These are phyloP conservation scores for Coenobita brevimanus DNA, from an alignment of 1,140 invertebrate genomes.

Conservation along the genomic window DNA sequence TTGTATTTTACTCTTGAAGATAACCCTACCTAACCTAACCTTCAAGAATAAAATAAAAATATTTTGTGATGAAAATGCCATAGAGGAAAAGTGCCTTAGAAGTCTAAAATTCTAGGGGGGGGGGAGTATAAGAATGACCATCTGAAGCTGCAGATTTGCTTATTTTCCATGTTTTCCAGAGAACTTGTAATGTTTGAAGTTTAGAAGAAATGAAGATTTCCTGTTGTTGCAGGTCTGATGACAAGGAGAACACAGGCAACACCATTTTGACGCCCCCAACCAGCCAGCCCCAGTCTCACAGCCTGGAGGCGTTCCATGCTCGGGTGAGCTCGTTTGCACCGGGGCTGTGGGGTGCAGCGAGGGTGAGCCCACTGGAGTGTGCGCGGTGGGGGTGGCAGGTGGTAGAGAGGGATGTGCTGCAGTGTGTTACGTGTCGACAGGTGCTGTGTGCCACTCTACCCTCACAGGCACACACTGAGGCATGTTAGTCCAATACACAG, in stretches of 20 bases:
- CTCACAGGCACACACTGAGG: not conserved
- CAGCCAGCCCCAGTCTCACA: not conserved
- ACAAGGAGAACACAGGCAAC: not conserved
- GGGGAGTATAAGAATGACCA: no score
- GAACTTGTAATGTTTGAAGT: no score
- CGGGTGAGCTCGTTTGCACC: conserved; percentile 36
- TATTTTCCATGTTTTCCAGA: no score
- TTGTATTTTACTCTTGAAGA: no score
- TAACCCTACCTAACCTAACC: no score
- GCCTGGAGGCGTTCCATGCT: conserved; percentile 29
- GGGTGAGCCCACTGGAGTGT: conserved; percentile 48
- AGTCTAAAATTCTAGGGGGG: no score
- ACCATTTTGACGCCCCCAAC: not conserved
- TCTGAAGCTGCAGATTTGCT: no score
- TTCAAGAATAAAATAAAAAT: no score
- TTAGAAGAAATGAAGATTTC: no score
- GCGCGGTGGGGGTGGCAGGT: conserved; percentile 43
- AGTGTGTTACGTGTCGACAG: conserved; percentile 47
- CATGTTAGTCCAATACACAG: no score
- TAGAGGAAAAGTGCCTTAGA: no score
- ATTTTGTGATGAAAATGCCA: no score
- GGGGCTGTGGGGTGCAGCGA: conserved; percentile 24
- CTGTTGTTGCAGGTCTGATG: conserved; percentile 1
- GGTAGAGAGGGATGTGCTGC: conserved; percentile 29
- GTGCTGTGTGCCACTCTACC: conserved; percentile 42